phyloP scores from a whole-genome alignment of 37 sponge, comb jelly and placozoan genomes.

The Ephydatia muelleri region DNA sequence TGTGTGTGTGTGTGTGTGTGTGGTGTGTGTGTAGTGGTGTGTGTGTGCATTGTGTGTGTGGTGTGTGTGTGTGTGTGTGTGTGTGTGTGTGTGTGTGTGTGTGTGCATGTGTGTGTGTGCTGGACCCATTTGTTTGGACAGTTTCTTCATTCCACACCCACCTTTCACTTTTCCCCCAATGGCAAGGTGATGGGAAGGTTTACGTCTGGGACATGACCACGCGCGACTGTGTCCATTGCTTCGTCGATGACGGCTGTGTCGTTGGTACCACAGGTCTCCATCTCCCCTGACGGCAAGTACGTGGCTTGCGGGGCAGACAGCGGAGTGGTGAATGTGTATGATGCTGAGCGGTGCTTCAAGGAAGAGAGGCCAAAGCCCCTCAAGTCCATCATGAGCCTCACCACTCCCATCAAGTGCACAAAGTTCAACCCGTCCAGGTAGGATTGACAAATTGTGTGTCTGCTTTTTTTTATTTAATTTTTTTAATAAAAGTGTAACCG shows the following conservation, averaged over 20 bases:
- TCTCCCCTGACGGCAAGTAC: slow-evolving; percentile 55
- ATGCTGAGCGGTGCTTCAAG: slow-evolving; percentile 19
- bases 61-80: not conserved
- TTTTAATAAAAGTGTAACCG: too few species aligned
- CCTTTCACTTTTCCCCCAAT: not conserved
- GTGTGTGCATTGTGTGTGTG: not conserved
- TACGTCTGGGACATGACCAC: slow-evolving; percentile 94
- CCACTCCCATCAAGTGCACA: slow-evolving; percentile 55
- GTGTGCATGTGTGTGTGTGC: not conserved
- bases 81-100: not conserved
- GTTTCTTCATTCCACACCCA: not conserved
- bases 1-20: not conserved
- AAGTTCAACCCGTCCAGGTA: slow-evolving; percentile 75
- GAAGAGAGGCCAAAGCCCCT: slow-evolving; percentile 66
- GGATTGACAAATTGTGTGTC: not conserved
- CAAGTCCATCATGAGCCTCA: slow-evolving; percentile 77
- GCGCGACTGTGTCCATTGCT: slow-evolving; percentile 80
- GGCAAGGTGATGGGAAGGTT: slow-evolving; percentile 84
- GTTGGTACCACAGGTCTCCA: slow-evolving; percentile 46
- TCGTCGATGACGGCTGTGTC: slow-evolving; percentile 85
- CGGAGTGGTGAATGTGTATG: slow-evolving; percentile 91
- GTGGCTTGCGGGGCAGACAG: slow-evolving; percentile 83
- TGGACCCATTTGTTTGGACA: not conserved
- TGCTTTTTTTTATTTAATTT: not conserved
- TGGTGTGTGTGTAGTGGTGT: not conserved